Percentiles rank a stretch among this genome's conserved stretches.
Conservation (phyloP, 2,797 vertebrate genomes). For the Denticeps clupeoides region DNA sequence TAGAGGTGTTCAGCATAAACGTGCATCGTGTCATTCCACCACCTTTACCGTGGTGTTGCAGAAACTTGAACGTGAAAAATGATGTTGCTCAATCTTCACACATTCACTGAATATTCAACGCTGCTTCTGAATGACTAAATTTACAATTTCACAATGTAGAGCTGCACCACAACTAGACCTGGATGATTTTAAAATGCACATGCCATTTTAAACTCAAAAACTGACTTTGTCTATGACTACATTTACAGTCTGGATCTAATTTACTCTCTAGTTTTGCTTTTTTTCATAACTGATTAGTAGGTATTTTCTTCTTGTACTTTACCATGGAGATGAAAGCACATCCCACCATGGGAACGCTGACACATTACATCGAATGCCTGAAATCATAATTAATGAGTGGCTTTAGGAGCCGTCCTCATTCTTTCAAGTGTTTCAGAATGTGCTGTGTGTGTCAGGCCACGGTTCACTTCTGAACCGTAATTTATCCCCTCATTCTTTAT, state of each 20-base stretch:
- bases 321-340: not conserved
- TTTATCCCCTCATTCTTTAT: constrained; percentile 5
- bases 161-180: too few species aligned
- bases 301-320: not conserved
- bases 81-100: too few species aligned
- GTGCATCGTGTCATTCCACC: too few species aligned
- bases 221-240: constrained; percentile 28
- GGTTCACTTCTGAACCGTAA: constrained; percentile 7
- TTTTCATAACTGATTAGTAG: not conserved
- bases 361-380: not conserved
- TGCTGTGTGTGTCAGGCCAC: not conserved
- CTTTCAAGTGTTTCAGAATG: not conserved
- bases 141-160: too few species aligned
- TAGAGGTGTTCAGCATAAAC: not conserved
- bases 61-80: too few species aligned
- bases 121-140: too few species aligned
- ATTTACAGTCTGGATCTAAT: constrained; percentile 2
- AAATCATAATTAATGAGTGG: not conserved
- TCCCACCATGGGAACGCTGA: not conserved
- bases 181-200: too few species aligned
- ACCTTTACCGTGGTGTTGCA: too few species aligned
- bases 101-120: too few species aligned
- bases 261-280: not conserved
- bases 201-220: too few species aligned
- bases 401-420: not conserved